Conservation (phyloP, 2,888 invertebrate species). For the Salpingus planirostris region DNA sequence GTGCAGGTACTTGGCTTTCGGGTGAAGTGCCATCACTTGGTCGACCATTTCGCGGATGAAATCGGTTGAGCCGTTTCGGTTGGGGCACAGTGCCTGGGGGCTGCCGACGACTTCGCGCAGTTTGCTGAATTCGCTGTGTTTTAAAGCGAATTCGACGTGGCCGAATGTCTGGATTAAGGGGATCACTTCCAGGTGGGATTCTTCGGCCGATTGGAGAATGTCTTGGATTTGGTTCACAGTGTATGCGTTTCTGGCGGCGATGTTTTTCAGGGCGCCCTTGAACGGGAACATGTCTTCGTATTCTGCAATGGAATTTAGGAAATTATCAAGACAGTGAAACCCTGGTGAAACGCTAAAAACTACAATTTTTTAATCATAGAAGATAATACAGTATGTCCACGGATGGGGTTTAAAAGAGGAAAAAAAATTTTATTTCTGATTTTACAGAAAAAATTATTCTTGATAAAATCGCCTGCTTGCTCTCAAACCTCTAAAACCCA, state of each 20-base stretch:
- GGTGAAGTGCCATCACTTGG: slow-evolving; percentile 44
- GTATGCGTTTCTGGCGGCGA: slow-evolving; percentile 53
- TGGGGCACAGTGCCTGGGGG: slow-evolving; percentile 66
- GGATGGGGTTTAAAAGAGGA: too few relatives aligned
- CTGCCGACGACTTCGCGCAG: slow-evolving; percentile 58
- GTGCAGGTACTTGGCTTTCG: slow-evolving; percentile 48
- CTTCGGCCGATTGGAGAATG: slow-evolving; percentile 50
- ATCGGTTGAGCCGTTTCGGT: slow-evolving; percentile 51
- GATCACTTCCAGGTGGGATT: slow-evolving; percentile 56
- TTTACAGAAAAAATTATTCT: too few relatives aligned
- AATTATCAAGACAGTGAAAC: too few relatives aligned
- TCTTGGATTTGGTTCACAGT: slow-evolving; percentile 45
- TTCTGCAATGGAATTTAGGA: too few relatives aligned
- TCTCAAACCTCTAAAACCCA: too few relatives aligned
- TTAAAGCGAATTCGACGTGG: slow-evolving; percentile 65
- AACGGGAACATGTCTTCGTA: slow-evolving; percentile 82
- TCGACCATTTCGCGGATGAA: slow-evolving; percentile 59
- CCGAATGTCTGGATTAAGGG: slow-evolving; percentile 72
- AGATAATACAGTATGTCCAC: too few relatives aligned
- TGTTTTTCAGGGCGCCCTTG: slow-evolving; percentile 47
- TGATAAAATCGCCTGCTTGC: too few relatives aligned
- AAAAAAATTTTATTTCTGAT: too few relatives aligned
- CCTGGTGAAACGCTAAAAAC: too few relatives aligned
- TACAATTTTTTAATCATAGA: too few relatives aligned
- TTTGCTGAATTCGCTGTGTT: slow-evolving; percentile 52